Evolutionary conservation across 1,140 invertebrate genomes (phyloP), one percentile per base, ranked within the genome.

Genomic region (Elymnias hypermnestra): DNA sequence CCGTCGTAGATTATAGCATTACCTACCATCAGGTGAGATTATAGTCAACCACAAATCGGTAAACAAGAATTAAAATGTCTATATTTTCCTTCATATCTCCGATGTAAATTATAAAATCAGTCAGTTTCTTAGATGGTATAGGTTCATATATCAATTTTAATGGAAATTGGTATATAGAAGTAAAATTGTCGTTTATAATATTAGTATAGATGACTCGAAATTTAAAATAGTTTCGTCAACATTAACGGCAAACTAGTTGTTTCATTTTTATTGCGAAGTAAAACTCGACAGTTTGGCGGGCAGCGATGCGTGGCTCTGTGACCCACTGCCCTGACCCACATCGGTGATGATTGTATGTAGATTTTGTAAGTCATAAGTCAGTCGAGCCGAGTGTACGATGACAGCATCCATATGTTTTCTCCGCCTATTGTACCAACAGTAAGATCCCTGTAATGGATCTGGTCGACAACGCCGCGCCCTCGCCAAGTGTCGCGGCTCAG

Each of bases 251-350:
- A 17, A 18, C 14, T 33, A 17, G 31, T n/a, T 33, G 13, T 33
- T 5, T 17, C 18, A 33, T 10, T 33, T 33, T 33, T 22, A 37
- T 22, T 37, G 9, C 35, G 22, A 12, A 37, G 35, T 23, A 43
- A 14, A 43, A 35, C 12, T 33, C 40, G 29, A 31, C 38, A 38
- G 18, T 13, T 13, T 44, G 37, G 25, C 31, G 48, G 43, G 53
- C 58, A 62, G 41, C 62, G 55, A 54, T 54, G 67, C 63, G 63
- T 72, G 65, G 58, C 62, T 50, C 52, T 49, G 47, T 63, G 75
- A 64, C 76, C 77, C 63, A 84, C 74, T 82, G 75, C 71, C 79
- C 75, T 82, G 73, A 72, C 74, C 76, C 50, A 84, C 76, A 73
- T 78, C 26, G 48, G 42, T 64, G 63, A 75, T 76, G 64, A 82